Evolutionary conservation across 2,113 vertebrate genomes (phyloP).

Genomic region (Lota lota): DNA sequence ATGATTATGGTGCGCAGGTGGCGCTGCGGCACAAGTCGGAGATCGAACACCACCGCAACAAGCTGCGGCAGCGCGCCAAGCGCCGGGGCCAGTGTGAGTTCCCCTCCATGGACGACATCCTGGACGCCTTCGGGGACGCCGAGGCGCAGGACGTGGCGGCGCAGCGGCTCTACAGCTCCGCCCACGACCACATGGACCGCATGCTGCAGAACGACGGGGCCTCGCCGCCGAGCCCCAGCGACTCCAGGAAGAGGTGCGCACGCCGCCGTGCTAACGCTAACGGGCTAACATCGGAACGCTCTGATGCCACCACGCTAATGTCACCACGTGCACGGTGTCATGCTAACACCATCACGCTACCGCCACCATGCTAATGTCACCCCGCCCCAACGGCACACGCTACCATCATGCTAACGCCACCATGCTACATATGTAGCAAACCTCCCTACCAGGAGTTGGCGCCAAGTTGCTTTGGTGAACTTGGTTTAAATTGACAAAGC

Average conservation of each 20-base stretch:
- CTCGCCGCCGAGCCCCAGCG: constrained; percentile 81
- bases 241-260: constrained; percentile 82
- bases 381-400: no score
- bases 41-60: constrained; percentile 96
- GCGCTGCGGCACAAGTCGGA: constrained; percentile 94
- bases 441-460: no score
- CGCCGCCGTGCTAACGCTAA: no score
- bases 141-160: constrained; percentile 84
- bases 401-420: no score
- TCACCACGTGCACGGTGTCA: no score
- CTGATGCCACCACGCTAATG: no score
- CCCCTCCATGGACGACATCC: constrained; percentile 91
- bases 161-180: constrained; percentile 88
- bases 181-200: constrained; percentile 95
- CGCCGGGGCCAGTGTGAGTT: constrained; percentile 95
- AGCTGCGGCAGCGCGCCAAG: constrained; percentile 92
- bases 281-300: no score
- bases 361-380: no score
- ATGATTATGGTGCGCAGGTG: constrained; percentile 64
- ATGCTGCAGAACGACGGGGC: constrained; percentile 83
- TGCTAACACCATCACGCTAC: no score
- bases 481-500: no score
- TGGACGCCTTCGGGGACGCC: constrained; percentile 82
- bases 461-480: no score
- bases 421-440: no score